Conservation (phyloP, 2,888 invertebrate genomes). For the Himalopsyche japonica region DNA sequence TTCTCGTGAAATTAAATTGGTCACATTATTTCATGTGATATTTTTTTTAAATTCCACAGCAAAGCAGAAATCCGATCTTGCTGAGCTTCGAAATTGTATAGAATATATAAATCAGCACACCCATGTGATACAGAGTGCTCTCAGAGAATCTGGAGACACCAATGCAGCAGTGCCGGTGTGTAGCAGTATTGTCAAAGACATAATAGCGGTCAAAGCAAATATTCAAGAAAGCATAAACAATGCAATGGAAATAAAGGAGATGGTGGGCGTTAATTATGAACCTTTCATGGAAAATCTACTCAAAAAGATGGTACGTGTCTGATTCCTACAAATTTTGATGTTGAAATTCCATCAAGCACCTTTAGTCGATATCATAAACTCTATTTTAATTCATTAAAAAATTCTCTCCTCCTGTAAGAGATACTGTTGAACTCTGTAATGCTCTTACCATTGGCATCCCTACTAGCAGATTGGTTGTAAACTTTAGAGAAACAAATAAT, state of each 20-base stretch:
- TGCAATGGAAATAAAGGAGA: conserved; percentile 53
- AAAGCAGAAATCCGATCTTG: conserved; percentile 54
- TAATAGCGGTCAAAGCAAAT: conserved; percentile 56
- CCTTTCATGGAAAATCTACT: conserved; percentile 59
- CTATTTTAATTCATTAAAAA: too few species aligned
- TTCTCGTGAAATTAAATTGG: too few species aligned
- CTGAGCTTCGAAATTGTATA: conserved; percentile 56
- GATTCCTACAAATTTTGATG: too few species aligned
- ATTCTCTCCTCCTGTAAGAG: too few species aligned
- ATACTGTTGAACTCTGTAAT: too few species aligned
- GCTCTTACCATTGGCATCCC: too few species aligned
- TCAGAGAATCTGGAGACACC: conserved; percentile 48
- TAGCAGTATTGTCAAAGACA: conserved; percentile 54
- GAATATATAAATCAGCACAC: conserved; percentile 58
- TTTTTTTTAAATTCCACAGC: conserved; percentile 48
- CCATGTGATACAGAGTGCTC: conserved; percentile 54
- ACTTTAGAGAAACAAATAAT: too few species aligned
- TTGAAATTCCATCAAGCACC: too few species aligned
- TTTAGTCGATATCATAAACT: too few species aligned
- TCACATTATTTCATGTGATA: background rate
- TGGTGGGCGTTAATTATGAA: conserved; percentile 53
- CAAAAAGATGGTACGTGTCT: conserved; percentile 54
- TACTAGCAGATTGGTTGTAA: too few species aligned
- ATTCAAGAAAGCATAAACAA: conserved; percentile 59
- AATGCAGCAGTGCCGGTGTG: conserved; percentile 50